phyloP scores from a whole-genome alignment of 2,113 vertebrate species.

The Syngnathus floridae region DNA sequence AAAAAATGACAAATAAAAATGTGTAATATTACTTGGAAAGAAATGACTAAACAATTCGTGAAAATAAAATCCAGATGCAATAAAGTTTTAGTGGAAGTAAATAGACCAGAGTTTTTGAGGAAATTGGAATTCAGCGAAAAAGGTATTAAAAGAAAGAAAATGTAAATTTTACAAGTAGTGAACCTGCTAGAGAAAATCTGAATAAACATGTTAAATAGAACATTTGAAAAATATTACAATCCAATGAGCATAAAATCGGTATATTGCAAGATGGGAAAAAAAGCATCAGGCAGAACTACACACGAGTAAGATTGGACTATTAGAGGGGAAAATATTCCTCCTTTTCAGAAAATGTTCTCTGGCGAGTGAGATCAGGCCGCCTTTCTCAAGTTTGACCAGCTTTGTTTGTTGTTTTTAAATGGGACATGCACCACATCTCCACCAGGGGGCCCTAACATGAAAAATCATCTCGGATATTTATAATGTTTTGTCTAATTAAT shows the following conservation, averaged over 20 bases:
- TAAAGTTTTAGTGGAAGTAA: too few species aligned
- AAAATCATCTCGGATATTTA: not conserved
- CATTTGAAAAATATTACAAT: too few species aligned
- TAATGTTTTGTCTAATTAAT: not conserved
- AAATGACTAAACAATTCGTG: too few species aligned
- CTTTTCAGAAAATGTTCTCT: slow-evolving; percentile 53
- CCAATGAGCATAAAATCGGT: too few species aligned
- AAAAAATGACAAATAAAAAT: too few species aligned
- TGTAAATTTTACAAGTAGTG: not conserved
- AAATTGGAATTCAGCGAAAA: not conserved
- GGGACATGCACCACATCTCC: slow-evolving; percentile 14
- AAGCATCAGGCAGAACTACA: too few species aligned
- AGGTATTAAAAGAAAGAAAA: not conserved
- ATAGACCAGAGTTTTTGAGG: not conserved
- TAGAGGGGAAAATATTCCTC: slow-evolving; percentile 5
- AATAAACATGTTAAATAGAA: too few species aligned
- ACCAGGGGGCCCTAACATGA: slow-evolving; percentile 21
- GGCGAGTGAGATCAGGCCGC: slow-evolving; percentile 40
- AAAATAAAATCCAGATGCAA: too few species aligned
- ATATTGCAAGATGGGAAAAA: too few species aligned
- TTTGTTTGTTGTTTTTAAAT: not conserved
- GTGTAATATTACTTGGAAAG: too few species aligned
- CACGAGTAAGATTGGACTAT: not conserved
- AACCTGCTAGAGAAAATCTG: not conserved
- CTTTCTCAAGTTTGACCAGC: slow-evolving; percentile 24